Base-by-base conservation (phyloP, 2,797 vertebrate genomes). In the Pseudochirops corinnae region DNA sequence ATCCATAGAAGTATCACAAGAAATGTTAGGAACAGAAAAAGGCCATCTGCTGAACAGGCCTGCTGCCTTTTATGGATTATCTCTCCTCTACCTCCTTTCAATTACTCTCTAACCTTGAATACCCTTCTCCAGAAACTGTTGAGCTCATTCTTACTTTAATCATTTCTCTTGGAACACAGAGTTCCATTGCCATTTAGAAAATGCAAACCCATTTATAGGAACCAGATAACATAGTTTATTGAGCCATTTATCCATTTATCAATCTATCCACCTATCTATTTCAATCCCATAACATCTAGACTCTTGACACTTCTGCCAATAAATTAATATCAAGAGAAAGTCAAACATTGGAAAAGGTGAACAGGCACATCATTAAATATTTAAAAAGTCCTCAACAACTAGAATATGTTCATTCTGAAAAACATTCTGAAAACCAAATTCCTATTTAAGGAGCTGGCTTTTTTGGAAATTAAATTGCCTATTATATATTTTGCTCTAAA, bases 321-420 rank as follows among this genome's bases (percentile, higher is more conserved):
- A 56, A 1, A 74, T 93, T n/a, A 94, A 87, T 10, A 93, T 52
- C 55, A 92, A 96, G 58, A 50, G 95, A 96, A 93, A 93, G 39
- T 0, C 12, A 18, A 39, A 46, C 93, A 24, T 58, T 53, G 18
- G 52, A 11, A 92, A 93, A 92, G 46, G 62, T 92, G 90, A 91
- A 93, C 91, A 93, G 31, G 18, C 16, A 1, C 39, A 93, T 67
- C 74, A 92, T 60, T 87, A 55, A 96, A 94, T 29, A 57, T 74
- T 67, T 31, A 95, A 94, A 57, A 96, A 93, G 55, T 4, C 39
- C 24, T 87, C 21, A 92, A 46, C 21, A 55, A 93, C 56, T 31
- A 82, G 90, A 92, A 96, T 93, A 67, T 55, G 92, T 46, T 26
- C 0, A 53, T 52, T 31, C 50, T 91, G 11, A 29, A 91, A 58